Evolutionary conservation across 2,113 vertebrate species (phyloP), one percentile per base, ranked within the genome.

Genomic region (Eurystomus gularis): DNA sequence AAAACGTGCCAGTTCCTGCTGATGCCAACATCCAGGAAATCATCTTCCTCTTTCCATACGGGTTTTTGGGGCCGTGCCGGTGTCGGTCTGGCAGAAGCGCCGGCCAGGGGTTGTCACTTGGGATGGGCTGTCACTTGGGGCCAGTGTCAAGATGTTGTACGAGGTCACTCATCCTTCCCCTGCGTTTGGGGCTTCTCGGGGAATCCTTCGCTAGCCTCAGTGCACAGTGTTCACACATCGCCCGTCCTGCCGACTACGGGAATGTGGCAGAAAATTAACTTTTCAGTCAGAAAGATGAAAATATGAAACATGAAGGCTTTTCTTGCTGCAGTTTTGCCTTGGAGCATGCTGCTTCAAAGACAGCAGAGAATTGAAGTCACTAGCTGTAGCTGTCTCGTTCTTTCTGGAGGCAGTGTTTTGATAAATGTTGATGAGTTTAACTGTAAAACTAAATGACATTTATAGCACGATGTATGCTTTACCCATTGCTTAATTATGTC

Each of bases 371-470:
- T 66, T 78, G 90, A 65, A 94, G 96, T 86, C 96, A 25, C 82
- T 86, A 46, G 75, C 94, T 91, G 54, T 86, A 94, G 96, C 97
- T 96, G 91, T 94, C 97, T 96, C 85, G 1, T 92, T 96, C 96
- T 97, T 94, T 97, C 98, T 98, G 1, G 55, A 95, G 98, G 98
- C 97, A 28, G 72, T 97, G 96, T 98, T 98, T 98, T 98, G 98
- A 98, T 98, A 98, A 98, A 98, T 95, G 98, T 89, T 98, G 98
- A 98, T 98, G 98, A 97, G 97, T 98, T 98, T 97, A 97, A 98
- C 97, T 97, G 98, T 98, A 98, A 98, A 98, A 97, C 96, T 97
- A 97, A 98, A 97, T 97, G 98, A 96, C 98, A 90, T 98, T 98
- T 98, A 96, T 97, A 97, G 97, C 90, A 90, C 89, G 83, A 97